Percentiles rank a stretch among this genome's conserved stretches.
phyloP scores from a whole-genome alignment of 2,888 invertebrate species.

The Candidula unifasciata region DNA sequence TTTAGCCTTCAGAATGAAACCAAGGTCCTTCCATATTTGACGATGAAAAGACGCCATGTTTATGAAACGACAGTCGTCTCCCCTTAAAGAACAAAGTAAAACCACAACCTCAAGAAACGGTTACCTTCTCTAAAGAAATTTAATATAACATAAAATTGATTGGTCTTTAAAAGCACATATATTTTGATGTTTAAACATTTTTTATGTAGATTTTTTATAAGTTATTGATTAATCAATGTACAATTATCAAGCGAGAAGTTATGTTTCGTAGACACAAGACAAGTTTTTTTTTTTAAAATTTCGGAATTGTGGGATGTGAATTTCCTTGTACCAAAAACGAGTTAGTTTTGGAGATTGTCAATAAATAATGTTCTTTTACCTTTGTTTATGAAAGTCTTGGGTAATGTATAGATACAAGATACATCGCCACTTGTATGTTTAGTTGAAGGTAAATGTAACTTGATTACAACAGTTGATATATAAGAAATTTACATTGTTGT shows the following conservation, averaged over 20 bases:
- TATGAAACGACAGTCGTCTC: not conserved
- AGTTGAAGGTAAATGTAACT: slow-evolving; percentile 8
- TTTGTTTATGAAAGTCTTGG: not conserved
- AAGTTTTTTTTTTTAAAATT: slow-evolving; percentile 14
- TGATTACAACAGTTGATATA: too few relatives aligned
- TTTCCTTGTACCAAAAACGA: slow-evolving; percentile 47
- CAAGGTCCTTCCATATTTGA: not conserved
- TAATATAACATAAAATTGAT: not conserved
- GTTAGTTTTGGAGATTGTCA: not conserved
- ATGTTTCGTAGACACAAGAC: not conserved
- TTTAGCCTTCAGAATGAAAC: not conserved
- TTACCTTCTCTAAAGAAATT: too few relatives aligned
- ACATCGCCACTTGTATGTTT: not conserved
- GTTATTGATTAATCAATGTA: not conserved
- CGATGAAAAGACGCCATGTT: not conserved
- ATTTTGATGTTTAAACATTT: too few relatives aligned
- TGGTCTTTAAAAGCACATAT: too few relatives aligned
- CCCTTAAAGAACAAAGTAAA: not conserved
- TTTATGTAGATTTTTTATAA: too few relatives aligned
- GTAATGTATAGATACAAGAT: too few relatives aligned
- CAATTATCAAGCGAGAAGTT: not conserved
- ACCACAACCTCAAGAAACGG: not conserved
- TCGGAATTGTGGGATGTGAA: slow-evolving; percentile 43
- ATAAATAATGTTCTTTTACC: not conserved
- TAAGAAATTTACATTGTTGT: too few relatives aligned